Conservation (phyloP, 2,113 vertebrate species). For the Oncorhynchus keta region DNA sequence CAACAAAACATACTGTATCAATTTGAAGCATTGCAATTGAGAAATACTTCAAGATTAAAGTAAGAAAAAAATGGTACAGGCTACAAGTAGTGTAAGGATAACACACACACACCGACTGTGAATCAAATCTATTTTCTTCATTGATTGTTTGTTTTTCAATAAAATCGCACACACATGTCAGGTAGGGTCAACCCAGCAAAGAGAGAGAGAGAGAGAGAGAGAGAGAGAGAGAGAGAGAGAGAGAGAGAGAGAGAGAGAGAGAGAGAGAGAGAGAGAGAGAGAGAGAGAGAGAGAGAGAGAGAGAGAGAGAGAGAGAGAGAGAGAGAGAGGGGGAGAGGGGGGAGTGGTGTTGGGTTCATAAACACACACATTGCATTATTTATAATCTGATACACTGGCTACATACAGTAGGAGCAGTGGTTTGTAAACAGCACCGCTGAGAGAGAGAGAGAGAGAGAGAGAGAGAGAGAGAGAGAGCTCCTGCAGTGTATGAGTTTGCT, state of each 20-base stretch:
- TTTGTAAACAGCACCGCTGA: too few species aligned
- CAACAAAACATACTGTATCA: too few species aligned
- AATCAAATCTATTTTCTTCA: conserved; percentile 7
- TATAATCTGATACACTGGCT: not conserved
- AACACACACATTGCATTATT: conserved; percentile 14
- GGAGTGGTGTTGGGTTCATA: not conserved
- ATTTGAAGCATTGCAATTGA: too few species aligned
- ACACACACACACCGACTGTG: too few species aligned
- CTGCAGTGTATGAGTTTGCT: too few species aligned
- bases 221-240: too few species aligned
- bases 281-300: conserved; percentile 14
- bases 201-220: conserved; percentile 12
- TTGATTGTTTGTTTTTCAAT: conserved; percentile 6
- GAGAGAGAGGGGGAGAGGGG: not conserved
- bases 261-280: not conserved
- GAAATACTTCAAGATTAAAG: too few species aligned
- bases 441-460: too few species aligned
- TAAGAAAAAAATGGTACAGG: too few species aligned
- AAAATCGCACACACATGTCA: conserved; percentile 25
- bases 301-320: conserved; percentile 8
- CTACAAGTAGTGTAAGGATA: not conserved
- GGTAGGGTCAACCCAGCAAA: conserved; percentile 30
- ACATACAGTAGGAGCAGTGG: too few species aligned
- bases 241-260: not conserved
- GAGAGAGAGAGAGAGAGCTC: too few species aligned